Conservation (phyloP, 2,888 invertebrate species). For the Spodoptera littoralis region DNA sequence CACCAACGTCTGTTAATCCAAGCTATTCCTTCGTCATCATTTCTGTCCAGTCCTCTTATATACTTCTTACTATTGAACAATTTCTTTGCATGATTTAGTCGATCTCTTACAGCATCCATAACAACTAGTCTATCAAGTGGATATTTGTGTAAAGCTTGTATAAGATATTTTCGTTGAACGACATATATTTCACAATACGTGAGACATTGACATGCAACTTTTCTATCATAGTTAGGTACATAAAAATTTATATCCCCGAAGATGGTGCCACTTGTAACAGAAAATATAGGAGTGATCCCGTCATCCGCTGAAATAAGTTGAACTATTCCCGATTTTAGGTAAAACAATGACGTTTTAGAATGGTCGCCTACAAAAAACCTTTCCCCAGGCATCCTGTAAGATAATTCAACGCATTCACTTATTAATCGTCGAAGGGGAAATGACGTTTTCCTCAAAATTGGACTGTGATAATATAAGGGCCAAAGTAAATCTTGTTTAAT, state of each 20-base stretch:
- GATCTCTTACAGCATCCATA: conserved; percentile 60
- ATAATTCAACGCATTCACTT: conserved; percentile 66
- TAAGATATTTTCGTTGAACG: not conserved
- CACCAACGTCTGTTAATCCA: conserved; percentile 80
- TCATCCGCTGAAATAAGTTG: conserved; percentile 76
- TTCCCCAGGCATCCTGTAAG: conserved; percentile 75
- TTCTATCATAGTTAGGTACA: conserved; percentile 64
- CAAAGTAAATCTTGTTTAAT: conserved; percentile 75
- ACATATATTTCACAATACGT: conserved; percentile 72
- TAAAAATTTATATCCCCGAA: conserved; percentile 76
- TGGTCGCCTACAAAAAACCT: conserved; percentile 70
- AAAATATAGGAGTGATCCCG: conserved; percentile 71
- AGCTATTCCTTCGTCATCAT: conserved; percentile 75
- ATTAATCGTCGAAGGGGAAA: conserved; percentile 68
- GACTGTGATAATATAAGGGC: conserved; percentile 77
- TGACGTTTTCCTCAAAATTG: conserved; percentile 71
- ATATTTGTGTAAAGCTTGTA: conserved; percentile 69
- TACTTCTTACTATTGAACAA: conserved; percentile 70
- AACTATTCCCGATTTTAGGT: conserved; percentile 75
- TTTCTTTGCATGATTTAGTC: conserved; percentile 73
- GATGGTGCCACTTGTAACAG: conserved; percentile 74
- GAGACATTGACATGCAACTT: conserved; percentile 66
- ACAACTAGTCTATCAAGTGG: conserved; percentile 68
- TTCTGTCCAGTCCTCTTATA: conserved; percentile 71
- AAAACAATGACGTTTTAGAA: conserved; percentile 68